Evolutionary conservation across 2,888 invertebrate species (phyloP).

Genomic region (Cyrtodaria siliqua): DNA sequence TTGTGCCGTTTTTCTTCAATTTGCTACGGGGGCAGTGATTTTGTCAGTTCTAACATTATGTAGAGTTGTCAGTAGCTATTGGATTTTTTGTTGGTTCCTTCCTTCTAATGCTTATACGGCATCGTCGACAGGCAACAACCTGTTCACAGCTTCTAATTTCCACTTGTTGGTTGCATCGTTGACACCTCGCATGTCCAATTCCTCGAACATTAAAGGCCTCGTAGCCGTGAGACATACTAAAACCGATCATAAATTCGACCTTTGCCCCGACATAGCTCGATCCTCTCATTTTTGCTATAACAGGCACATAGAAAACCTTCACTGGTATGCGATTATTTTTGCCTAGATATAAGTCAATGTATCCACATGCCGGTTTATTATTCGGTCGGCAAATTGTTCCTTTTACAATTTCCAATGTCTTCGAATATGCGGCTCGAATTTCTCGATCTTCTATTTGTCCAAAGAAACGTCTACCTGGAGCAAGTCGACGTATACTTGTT

Average conservation of each 20-base stretch:
- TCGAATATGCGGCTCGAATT: constrained; percentile 2
- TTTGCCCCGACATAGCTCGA: constrained; percentile 22
- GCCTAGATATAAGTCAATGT: constrained; percentile 41
- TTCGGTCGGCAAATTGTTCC: constrained; percentile 28
- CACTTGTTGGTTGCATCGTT: background rate
- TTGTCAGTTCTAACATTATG: too few species aligned
- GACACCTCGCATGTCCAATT: constrained; percentile 20
- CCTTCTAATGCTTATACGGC: background rate
- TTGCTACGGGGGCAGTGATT: too few species aligned
- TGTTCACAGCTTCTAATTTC: constrained; percentile 1
- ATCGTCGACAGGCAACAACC: background rate
- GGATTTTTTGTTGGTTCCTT: constrained; percentile 20
- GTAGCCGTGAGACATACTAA: constrained; percentile 49
- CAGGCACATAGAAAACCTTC: constrained; percentile 49
- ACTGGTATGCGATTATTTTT: constrained; percentile 17
- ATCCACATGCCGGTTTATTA: constrained; percentile 31
- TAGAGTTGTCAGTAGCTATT: too few species aligned
- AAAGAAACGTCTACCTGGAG: constrained; percentile 50
- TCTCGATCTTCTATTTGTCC: constrained; percentile 34
- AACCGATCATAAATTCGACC: constrained; percentile 43
- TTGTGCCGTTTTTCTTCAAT: too few species aligned
- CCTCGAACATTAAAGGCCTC: constrained; percentile 47
- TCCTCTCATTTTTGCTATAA: constrained; percentile 20
- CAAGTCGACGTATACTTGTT: constrained; percentile 37
- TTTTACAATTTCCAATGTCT: background rate